Conservation (phyloP, 2,888 invertebrate genomes). For the Tromatobia lineatoria region DNA sequence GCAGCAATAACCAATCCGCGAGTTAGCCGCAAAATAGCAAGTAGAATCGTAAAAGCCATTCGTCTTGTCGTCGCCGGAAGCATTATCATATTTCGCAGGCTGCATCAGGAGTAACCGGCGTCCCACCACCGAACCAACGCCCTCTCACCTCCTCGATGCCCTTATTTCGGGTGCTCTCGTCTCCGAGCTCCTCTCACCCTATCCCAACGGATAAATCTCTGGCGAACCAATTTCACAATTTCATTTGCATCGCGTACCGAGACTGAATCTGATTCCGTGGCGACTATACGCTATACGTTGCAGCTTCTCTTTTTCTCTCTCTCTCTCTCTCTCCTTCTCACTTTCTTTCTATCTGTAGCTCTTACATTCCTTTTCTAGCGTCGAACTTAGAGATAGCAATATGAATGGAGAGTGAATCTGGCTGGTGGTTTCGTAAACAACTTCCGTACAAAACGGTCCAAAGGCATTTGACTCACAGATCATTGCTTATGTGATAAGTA, state of each 20-base stretch:
- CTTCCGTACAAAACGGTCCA: slow-evolving; percentile 62
- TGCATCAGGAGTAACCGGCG: slow-evolving; percentile 69
- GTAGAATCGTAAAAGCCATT: slow-evolving; percentile 76
- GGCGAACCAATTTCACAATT: slow-evolving; percentile 81
- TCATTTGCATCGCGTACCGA: slow-evolving; percentile 79
- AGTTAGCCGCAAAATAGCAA: slow-evolving; percentile 76
- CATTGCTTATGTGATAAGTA: slow-evolving; percentile 24
- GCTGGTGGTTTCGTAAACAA: slow-evolving; percentile 75
- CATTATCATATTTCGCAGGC: slow-evolving; percentile 81
- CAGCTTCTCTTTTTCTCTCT: neutral
- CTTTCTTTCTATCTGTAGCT: too few species aligned
- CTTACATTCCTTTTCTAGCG: neutral
- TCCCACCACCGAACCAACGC: slow-evolving; percentile 54
- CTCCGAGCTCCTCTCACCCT: slow-evolving; percentile 69
- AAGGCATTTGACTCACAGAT: slow-evolving; percentile 16
- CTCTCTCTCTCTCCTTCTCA: neutral
- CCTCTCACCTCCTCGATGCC: slow-evolving; percentile 40
- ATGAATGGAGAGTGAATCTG: slow-evolving; percentile 40
- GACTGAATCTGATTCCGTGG: slow-evolving; percentile 76
- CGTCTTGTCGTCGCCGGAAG: slow-evolving; percentile 79
- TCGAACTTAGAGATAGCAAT: neutral
- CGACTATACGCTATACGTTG: slow-evolving; percentile 24
- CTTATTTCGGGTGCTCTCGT: slow-evolving; percentile 56
- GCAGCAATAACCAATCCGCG: slow-evolving; percentile 79
- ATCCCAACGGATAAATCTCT: slow-evolving; percentile 79